Evolutionary conservation across 2,888 invertebrate genomes (phyloP), one percentile per base, ranked within the genome.

Genomic region (Pediacus dermestoides): DNA sequence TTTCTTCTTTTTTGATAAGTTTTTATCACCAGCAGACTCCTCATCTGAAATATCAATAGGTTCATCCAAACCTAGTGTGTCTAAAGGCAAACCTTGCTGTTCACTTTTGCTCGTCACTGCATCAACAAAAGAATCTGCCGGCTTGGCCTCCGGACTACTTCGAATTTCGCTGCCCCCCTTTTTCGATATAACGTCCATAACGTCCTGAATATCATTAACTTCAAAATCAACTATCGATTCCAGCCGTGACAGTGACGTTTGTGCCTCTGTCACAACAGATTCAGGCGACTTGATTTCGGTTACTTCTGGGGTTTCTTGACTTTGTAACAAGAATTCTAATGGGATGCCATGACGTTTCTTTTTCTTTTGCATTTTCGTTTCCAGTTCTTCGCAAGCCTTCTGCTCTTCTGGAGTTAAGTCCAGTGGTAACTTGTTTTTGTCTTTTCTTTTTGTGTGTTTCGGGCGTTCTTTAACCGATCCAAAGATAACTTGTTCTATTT

Each of bases 401-500:
- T 64, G 57, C 39, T 71, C 71, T 50, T 70, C 70, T 10, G 53
- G 43, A 28, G 63, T 64, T 34, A 70, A 46, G 2, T 62, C 63
- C 26, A 57, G 50, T 15, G 50, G 37, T n/a, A 28, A 27, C 41
- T 52, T 13, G 48, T 37, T 32, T 51, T 47, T 39, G 42, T 34
- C 40, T 45, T 42, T 39, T 44, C 30, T 40, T 38, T 30, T 41
- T 45, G 34, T 32, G 16, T 52, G 47, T 34, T 48, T 51, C 3
- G 63, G 74, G 26, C 80, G 68, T 52, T 76, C 70, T 69, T 80
- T 76, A 7, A 80, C 76, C 6, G 80, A 80, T 26, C 80, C 80
- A 58, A 80, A 80, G 47, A 80, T 76, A 2, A 72, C 76, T 65
- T 75, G 73, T 63, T 79, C 78, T 8, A 71, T 46, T 36, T 68